Base-by-base conservation (phyloP, 2,113 vertebrate genomes). In the Oreocharis arfaki region DNA sequence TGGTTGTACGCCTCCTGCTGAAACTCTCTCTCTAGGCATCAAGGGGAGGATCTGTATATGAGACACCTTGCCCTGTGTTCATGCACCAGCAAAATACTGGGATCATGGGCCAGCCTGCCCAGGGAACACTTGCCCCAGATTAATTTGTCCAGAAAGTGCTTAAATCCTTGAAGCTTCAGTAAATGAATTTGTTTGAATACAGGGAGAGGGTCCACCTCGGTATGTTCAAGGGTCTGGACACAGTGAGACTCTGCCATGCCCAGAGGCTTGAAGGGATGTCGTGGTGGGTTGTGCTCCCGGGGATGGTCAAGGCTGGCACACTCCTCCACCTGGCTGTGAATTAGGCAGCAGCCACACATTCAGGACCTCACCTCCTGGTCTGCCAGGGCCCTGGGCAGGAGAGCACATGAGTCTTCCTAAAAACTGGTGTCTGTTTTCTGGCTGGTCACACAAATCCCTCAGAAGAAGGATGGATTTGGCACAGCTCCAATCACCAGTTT, bases 151-250 rank as follows among this genome's bases (percentile, higher is more conserved):
- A 52, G 47, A 35, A 79, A 82, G 46, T 16, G 19, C 41, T 23
- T 37, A 55, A 24, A 3, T 37, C 16, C 60, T 55, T 27, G 27
- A 52, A 87, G 24, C 24, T 59, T 85, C 67, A 78, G 52, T 15
- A 65, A 70, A 65, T 11, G 0, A 57, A 60, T 68, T 59, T 75
- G 8, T 57, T 73, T 57, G 53, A 92, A 77, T 30, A 57, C 1
- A 41, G 53, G 2, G 1, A 55, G 78, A 75, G 6, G 28, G 46
- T 10, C 37, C 41, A 37, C 22, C 18, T 56, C 0, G 0, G 41
- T 32, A 6, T 0, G 0, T n/a, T 63, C 41, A n/a, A 77, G 15
- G n/a, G 5, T 57, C n/a, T 41, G 57, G 26, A 37, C 52, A 44
- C 59, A 93, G 33, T 0, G 1, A 74, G 71, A 9, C 39, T 85